Base-by-base conservation (phyloP, 2,113 vertebrate genomes). In the Hucho hucho region DNA sequence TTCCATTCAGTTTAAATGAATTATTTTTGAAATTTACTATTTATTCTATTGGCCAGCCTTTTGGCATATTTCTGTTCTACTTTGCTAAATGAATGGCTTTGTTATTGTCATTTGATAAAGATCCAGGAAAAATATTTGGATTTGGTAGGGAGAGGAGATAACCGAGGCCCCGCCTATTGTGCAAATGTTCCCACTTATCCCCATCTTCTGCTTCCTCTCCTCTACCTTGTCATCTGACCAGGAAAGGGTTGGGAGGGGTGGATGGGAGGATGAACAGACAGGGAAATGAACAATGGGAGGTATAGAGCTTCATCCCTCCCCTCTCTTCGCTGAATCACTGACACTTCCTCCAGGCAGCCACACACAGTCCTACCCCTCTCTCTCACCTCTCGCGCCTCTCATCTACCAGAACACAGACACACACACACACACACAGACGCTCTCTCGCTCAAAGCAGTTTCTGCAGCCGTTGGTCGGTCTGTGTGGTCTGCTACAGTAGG, bases 361-460 rank as follows among this genome's bases (percentile, higher is more conserved):
- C 79, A 63, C 75, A 79, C 83, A 59, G 58, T 29, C 6, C 26
- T 66, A 24, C 25, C 29, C 13, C 63, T 28, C 7, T 13, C 63
- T 28, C 71, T 78, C 83, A 87, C 91, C 87, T 81, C 87, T 90
- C n/a, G 1, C 11, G 9, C 24, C 61, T 63, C 86, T 91, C 86
- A 91, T 92, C 87, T 89, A 86, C 87, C 89, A 81, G 89, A 90
- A 92, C 73, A 86, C 89, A 88, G n/a, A 64, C 26, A 37, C 76
- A 80, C 73, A 59, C 73, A 77, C 26, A 32, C 76, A 80, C 71
- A 53, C 72, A 77, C 75, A 72, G 70, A 22, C 66, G 24, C 58
- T 12, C 46, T 20, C 63, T 7, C 61, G 47, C 37, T n/a, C 71
- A 63, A 24, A 6, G 22, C 22, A 13, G 9, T 72, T 72, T 43